phyloP scores from a whole-genome alignment of 2,113 vertebrate species.

The Genyomyrus donnyi region DNA sequence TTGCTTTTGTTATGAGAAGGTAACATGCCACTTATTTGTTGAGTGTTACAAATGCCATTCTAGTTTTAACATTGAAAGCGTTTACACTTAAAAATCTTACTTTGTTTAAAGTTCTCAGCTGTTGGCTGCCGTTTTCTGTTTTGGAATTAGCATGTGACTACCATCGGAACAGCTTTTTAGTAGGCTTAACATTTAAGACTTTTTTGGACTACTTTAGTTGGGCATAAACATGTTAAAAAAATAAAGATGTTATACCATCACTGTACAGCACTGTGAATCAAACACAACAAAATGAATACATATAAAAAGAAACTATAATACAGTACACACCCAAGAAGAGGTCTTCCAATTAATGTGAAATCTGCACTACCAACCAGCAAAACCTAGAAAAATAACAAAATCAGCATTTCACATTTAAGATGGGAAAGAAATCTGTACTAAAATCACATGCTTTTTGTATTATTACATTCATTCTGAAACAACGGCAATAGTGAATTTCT shows the following conservation, averaged over 20 bases:
- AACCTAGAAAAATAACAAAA: conserved; percentile 53
- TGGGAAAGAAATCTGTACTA: background rate
- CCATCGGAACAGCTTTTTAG: background rate
- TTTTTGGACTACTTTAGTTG: background rate
- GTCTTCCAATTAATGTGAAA: conserved; percentile 74
- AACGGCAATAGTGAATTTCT: background rate
- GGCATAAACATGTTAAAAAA: background rate
- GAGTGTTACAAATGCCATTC: background rate
- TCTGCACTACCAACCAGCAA: conserved; percentile 71
- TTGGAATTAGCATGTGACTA: background rate
- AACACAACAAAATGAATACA: background rate
- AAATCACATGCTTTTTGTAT: background rate
- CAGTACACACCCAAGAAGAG: conserved; percentile 66
- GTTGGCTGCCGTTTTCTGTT: background rate
- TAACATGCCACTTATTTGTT: background rate
- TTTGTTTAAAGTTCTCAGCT: background rate
- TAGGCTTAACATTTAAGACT: background rate
- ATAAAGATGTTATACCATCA: background rate
- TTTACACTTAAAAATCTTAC: background rate
- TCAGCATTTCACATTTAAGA: background rate
- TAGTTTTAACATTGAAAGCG: background rate
- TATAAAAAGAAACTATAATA: background rate
- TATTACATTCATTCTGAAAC: background rate
- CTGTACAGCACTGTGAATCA: background rate
- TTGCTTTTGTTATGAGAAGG: background rate